Base-by-base conservation (phyloP, 92 coral and sea anemone genomes). In the Scolanthus callimorphus region DNA sequence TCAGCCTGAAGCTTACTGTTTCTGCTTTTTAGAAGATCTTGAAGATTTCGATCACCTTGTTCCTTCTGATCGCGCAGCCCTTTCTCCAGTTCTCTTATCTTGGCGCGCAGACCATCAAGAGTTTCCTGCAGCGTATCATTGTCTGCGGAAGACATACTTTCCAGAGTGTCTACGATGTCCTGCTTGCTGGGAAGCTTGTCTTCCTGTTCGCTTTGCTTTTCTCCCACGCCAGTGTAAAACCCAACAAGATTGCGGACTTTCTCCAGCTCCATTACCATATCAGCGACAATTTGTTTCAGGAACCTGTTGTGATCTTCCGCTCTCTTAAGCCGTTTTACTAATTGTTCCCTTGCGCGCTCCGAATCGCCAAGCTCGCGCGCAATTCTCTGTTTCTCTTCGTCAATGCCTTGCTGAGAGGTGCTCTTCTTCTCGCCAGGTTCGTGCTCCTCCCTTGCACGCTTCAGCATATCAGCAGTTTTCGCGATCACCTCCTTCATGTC, bases 401-500 rank as follows among this genome's bases (percentile, higher is more conserved):
- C 53, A 11, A 65, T 38, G 43, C 39, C 51, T 24, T 64, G 73
- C 17, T 38, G 30, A 13, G 62, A 28, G 19, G 49, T 56, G 43
- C 63, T 60, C 3, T 55, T 28, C 1, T 39, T 41, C 21, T 44
- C 59, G 49, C 28, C 57, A 28, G 25, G 54, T 17, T 25, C 39
- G 2, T 28, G 39, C 24, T 65, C 26, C 19, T 65, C 62, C 62
- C 73, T 80, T 4, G 76, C 62, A 53, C 74, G 74, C n/a, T 64
- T 56, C 37, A 67, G 24, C 26, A 65, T 47, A 2, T 73, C 70
- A 1, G 85, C 63, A 13, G 81, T 79, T 29, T 72, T 72, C 22
- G 67, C 55, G 11, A 79, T 65, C 13, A 73, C 85, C 11, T 73
- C 85, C 9, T 61, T 57, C 81, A 80, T 80, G 21, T 80, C 81